phyloP scores from a whole-genome alignment of 2,797 vertebrate species.

The Enteromius fasciolatus region DNA sequence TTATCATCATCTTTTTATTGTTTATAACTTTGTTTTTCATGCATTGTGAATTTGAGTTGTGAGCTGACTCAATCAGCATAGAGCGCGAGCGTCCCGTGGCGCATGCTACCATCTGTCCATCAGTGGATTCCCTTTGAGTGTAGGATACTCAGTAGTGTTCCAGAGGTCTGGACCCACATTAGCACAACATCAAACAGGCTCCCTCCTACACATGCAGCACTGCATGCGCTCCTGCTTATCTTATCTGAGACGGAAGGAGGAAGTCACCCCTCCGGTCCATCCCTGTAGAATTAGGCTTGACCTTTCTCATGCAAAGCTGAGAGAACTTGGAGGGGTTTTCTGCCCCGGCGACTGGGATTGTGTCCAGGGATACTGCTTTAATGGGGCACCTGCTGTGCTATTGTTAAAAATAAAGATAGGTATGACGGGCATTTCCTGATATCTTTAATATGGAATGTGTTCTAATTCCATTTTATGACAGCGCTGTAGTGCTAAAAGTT shows the following conservation, averaged over 20 bases:
- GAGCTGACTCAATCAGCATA: conserved; percentile 14
- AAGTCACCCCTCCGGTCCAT: conserved; percentile 58
- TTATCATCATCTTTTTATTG: too few relatives aligned
- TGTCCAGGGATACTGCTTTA: conserved; percentile 36
- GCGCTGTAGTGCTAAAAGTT: not conserved
- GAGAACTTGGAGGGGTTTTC: conserved; percentile 45
- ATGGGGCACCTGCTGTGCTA: conserved; percentile 37
- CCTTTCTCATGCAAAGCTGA: conserved; percentile 72
- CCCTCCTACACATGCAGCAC: conserved; percentile 52
- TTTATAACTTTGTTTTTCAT: not conserved
- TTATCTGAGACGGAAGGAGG: conserved; percentile 72
- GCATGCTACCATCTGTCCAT: conserved; percentile 62
- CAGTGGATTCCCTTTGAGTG: conserved; percentile 55
- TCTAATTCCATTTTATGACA: not conserved
- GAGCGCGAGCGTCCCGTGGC: conserved; percentile 39
- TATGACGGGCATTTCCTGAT: conserved; percentile 1
- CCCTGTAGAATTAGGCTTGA: conserved; percentile 62
- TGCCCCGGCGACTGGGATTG: conserved; percentile 31
- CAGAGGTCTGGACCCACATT: conserved; percentile 61
- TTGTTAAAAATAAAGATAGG: conserved; percentile 41
- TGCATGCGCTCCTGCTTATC: conserved; percentile 46
- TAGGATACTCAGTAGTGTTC: conserved; percentile 57
- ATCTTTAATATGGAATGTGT: conserved; percentile 12
- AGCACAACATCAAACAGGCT: conserved; percentile 62
- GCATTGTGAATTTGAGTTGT: too few relatives aligned